A percentile compares a stretch with the other conserved stretches of the same genome.
These are phyloP conservation scores for Zoanthus gigantus DNA, from an alignment of 92 coral and sea anemone genomes.

Conservation along the genomic window DNA sequence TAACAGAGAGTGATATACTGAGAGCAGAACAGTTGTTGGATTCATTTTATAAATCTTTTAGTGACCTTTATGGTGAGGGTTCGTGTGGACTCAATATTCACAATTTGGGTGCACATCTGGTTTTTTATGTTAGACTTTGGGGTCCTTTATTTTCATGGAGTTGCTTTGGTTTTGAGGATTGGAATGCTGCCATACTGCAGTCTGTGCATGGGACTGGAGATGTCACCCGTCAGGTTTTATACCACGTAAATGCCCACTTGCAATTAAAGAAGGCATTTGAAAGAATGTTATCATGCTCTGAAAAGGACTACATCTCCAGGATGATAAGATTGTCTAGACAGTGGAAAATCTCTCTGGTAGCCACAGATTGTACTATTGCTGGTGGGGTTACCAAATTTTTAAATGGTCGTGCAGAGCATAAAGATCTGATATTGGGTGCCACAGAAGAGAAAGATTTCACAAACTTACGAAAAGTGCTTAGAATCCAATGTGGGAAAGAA, in stretches of 20 bases:
- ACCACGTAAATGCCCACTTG: constrained; percentile 30
- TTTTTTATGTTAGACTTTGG: constrained; percentile 62
- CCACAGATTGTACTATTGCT: constrained; percentile 53
- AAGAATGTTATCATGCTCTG: constrained; percentile 18
- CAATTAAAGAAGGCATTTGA: constrained; percentile 29
- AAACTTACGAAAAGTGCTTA: constrained; percentile 44
- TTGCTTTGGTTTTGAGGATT: constrained; percentile 75
- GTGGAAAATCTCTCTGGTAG: constrained; percentile 47
- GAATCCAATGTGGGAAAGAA: constrained; percentile 56
- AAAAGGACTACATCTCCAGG: constrained; percentile 42
- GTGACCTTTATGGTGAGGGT: constrained; percentile 56
- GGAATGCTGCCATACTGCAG: constrained; percentile 66
- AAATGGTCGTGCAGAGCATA: constrained; percentile 18
- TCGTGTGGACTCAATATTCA: constrained; percentile 73
- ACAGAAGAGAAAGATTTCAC: constrained; percentile 33
- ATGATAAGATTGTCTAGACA: constrained; percentile 52
- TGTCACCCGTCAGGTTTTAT: constrained; percentile 53
- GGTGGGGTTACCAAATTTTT: constrained; percentile 33
- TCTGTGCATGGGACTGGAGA: constrained; percentile 74
- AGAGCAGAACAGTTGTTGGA: constrained; percentile 62
- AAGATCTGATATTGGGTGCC: not conserved
- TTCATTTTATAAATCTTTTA: constrained; percentile 25
- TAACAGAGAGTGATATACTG: constrained; percentile 36
- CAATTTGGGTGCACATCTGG: constrained; percentile 70
- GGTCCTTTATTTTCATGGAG: constrained; percentile 69